Percentiles rank a stretch among this genome's conserved stretches.
Evolutionary conservation across 1,140 invertebrate species (phyloP).

Genomic region (Drosophila kikkawai): DNA sequence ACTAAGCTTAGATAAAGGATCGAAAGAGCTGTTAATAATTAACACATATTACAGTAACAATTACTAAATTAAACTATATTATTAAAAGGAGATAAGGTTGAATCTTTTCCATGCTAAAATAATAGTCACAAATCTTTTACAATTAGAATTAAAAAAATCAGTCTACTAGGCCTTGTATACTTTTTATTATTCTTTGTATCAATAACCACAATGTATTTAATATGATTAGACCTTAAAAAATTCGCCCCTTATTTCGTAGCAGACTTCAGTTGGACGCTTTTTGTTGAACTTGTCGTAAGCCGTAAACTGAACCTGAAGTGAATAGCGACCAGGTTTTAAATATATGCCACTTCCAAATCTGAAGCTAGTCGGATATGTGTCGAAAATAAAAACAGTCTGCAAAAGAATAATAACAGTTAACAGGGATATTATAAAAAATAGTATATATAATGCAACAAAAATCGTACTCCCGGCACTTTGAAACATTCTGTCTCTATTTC

Average conservation of each 20-base stretch:
- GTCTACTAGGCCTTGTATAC: too few species aligned
- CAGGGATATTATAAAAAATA: neutral
- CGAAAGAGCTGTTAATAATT: too few species aligned
- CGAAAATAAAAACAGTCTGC: neutral
- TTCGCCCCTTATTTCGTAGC: neutral
- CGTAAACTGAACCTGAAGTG: neutral
- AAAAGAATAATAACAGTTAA: neutral
- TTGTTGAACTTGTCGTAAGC: neutral
- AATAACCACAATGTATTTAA: too few species aligned
- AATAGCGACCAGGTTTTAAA: neutral
- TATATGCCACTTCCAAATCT: neutral
- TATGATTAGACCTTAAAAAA: too few species aligned
- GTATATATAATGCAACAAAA: neutral
- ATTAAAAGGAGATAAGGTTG: too few species aligned
- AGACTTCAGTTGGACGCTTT: neutral
- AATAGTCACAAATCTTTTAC: too few species aligned
- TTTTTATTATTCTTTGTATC: too few species aligned
- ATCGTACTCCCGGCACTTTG: neutral
- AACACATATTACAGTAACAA: too few species aligned
- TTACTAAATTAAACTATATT: too few species aligned
- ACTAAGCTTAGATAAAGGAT: too few species aligned
- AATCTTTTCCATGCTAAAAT: too few species aligned
- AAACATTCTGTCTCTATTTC: neutral
- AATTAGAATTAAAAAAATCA: too few species aligned
- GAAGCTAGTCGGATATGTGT: neutral